Evolutionary conservation across 2,797 vertebrate species (phyloP), one percentile per base, ranked within the genome.

Genomic region (Dermochelys coriacea): DNA sequence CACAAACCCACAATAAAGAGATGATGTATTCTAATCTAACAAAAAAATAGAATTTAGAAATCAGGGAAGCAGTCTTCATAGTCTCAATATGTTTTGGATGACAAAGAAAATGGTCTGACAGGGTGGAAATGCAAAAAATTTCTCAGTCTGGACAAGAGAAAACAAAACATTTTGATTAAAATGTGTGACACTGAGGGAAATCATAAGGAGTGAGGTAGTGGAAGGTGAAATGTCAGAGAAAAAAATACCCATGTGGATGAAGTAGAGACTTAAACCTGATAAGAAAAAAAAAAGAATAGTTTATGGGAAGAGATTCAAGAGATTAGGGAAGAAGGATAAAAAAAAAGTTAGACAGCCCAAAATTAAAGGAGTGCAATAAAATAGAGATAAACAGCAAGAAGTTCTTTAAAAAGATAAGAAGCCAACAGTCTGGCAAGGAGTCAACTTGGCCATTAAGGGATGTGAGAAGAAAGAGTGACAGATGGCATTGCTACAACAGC

Each of bases 391-490:
- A 10, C 12, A 77, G 79, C 27, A 25, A 68, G 3, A 78, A 90
- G 82, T 79, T 71, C 27, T 95, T 87, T 14, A 14, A 59, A 34
- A 94, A 92, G 93, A 95, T 93, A 94, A 89, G 52, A 31, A 74
- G 21, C 9, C 87, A 95, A 75, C 54, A 85, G 83, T 78, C 90
- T 92, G 85, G 68, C 37, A 45, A 14, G 1, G 91, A 94, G 49
- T 85, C 93, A 93, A 88, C 55, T 61, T 89, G 93, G 88, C 52
- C 89, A 95, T 95, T 96, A 89, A 71, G 81, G 19, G 78, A 74
- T 29, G 8, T 19, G 50, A n/a, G 5, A 85, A 94, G 50, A 82
- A 96, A 81, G 57, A 88, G 83, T 18, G 84, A 89, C 94, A 96
- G 94, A 91, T 82, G 93, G 59, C 15, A 86, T 4, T 86, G 84